Evolutionary conservation across 2,113 vertebrate genomes (phyloP).

Genomic region (Hyperopisus bebe): DNA sequence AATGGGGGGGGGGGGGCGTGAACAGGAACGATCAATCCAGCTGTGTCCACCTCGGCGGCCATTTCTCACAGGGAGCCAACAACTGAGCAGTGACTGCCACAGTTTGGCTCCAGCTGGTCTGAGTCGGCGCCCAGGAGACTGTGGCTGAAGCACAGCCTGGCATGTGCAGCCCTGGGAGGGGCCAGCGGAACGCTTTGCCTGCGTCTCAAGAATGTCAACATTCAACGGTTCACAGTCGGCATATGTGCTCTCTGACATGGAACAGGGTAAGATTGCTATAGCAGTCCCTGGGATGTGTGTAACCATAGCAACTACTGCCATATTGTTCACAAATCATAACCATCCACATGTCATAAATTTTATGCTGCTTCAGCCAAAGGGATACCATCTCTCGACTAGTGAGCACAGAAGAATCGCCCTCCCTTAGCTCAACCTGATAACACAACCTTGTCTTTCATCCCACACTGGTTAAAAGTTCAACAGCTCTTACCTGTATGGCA

Average conservation of each 20-base stretch:
- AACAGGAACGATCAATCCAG: not conserved
- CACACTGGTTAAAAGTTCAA: not conserved
- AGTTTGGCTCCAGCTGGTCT: slow-evolving; percentile 8
- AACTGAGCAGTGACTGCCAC: slow-evolving; percentile 9
- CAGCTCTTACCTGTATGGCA: not conserved
- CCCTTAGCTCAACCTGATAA: not conserved
- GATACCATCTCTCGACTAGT: not conserved
- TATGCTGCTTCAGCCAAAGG: not conserved
- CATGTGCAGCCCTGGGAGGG: not conserved
- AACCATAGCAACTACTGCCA: not conserved
- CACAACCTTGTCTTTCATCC: not conserved
- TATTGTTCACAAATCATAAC: not conserved
- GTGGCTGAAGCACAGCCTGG: not conserved
- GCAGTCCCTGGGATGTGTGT: not conserved
- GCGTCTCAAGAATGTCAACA: not conserved
- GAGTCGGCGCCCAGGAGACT: not conserved
- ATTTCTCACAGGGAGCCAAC: slow-evolving; percentile 12
- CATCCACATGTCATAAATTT: not conserved
- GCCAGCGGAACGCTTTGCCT: not conserved
- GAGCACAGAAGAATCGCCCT: not conserved
- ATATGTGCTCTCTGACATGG: not conserved
- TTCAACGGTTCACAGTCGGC: not conserved
- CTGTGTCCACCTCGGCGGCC: no score
- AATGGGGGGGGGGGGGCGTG: not conserved
- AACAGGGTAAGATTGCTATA: not conserved